These are phyloP conservation scores for Hesperia comma DNA, from an alignment of 2,888 invertebrate genomes.

Conservation along the genomic window DNA sequence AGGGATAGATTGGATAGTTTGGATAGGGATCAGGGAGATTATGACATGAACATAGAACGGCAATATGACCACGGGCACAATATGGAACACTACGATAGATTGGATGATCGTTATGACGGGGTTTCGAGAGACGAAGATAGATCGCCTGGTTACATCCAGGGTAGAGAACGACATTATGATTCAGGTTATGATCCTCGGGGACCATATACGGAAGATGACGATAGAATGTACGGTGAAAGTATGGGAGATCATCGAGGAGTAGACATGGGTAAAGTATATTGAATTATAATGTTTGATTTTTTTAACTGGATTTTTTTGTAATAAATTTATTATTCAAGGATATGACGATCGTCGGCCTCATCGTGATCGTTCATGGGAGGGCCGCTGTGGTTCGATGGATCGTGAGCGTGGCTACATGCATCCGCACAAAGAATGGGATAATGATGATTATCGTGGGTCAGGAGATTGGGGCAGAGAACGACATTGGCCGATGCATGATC, in stretches of 20 bases:
- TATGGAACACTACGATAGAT: slow-evolving; percentile 79
- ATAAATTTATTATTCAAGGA: slow-evolving; percentile 52
- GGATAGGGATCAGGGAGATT: slow-evolving; percentile 78
- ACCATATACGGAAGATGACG: slow-evolving; percentile 81
- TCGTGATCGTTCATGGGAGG: slow-evolving; percentile 84
- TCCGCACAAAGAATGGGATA: slow-evolving; percentile 80
- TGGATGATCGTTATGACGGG: slow-evolving; percentile 75
- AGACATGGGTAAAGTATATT: slow-evolving; percentile 63
- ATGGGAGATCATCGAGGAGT: slow-evolving; percentile 73
- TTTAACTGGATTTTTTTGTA: neutral
- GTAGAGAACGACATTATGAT: slow-evolving; percentile 78
- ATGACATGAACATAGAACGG: slow-evolving; percentile 73
- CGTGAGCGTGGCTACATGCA: slow-evolving; percentile 77
- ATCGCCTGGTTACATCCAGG: slow-evolving; percentile 73
- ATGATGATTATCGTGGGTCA: slow-evolving; percentile 81
- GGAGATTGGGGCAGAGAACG: slow-evolving; percentile 80
- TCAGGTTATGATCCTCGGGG: slow-evolving; percentile 74
- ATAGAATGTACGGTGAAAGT: slow-evolving; percentile 79
- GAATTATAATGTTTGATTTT: neutral
- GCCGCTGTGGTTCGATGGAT: slow-evolving; percentile 76
- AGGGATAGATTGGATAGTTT: slow-evolving; percentile 76
- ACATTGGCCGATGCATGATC: slow-evolving; percentile 78
- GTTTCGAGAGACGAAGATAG: slow-evolving; percentile 74
- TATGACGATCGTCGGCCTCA: slow-evolving; percentile 80
- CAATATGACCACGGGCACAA: slow-evolving; percentile 77